Evolutionary conservation across 2,113 vertebrate genomes (phyloP).

Genomic region (Raja brachyura): DNA sequence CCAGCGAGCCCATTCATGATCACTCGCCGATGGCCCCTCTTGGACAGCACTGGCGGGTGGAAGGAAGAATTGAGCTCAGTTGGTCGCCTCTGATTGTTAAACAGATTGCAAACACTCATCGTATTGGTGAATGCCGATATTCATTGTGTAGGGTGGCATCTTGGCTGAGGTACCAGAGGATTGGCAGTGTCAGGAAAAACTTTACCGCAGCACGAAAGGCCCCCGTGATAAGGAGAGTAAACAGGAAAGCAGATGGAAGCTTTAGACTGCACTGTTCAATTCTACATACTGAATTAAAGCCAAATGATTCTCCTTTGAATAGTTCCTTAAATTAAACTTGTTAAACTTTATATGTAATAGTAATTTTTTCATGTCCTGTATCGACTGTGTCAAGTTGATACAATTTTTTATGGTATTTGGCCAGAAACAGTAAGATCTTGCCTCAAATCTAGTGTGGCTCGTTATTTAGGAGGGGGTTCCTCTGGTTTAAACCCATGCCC

Average conservation of each 20-base stretch:
- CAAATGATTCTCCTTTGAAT: background rate
- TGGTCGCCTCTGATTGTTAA: slow-evolving; percentile 13
- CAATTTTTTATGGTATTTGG: background rate
- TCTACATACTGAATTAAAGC: background rate
- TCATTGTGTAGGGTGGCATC: background rate
- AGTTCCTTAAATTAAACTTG: background rate
- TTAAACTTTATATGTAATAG: background rate
- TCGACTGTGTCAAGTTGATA: no score
- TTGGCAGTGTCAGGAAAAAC: background rate
- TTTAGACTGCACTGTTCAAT: background rate
- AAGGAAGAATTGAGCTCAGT: slow-evolving; percentile 5
- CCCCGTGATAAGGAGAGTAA: background rate
- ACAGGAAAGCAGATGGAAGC: background rate
- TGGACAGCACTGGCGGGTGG: background rate
- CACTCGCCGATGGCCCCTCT: background rate
- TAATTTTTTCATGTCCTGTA: background rate
- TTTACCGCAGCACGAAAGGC: background rate
- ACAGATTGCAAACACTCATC: background rate
- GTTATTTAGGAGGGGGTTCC: background rate
- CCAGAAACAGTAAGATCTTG: background rate
- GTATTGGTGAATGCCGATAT: slow-evolving; percentile 27
- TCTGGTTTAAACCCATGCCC: background rate
- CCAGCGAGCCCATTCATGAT: slow-evolving; percentile 2
- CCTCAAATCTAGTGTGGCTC: background rate
- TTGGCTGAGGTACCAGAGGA: slow-evolving; percentile 14